Evolutionary conservation across 2,888 invertebrate genomes (phyloP).

Genomic region (Elmis aenea): DNA sequence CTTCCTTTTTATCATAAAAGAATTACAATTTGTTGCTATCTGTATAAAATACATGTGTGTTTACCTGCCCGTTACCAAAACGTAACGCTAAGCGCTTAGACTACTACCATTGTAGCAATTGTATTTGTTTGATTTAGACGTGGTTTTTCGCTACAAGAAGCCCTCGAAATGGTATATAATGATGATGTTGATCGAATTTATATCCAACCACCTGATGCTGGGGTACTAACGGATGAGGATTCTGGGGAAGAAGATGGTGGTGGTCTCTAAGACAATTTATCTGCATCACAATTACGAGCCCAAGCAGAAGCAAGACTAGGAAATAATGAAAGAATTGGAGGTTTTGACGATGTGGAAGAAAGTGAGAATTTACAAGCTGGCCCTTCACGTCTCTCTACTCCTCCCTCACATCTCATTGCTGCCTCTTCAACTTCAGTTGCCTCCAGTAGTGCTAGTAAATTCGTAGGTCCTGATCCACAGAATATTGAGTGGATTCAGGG

Average conservation of each 20-base stretch:
- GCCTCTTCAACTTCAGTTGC: neutral
- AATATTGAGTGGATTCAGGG: constrained; percentile 5
- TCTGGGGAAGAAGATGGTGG: constrained; percentile 4
- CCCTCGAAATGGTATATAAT: constrained; percentile 1
- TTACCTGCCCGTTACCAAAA: too few species aligned
- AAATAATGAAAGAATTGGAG: constrained; percentile 3
- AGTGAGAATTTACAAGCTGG: too few species aligned
- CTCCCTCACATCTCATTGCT: too few species aligned
- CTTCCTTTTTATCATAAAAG: too few species aligned
- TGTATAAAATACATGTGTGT: too few species aligned
- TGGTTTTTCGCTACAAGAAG: constrained; percentile 2
- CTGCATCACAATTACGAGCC: constrained; percentile 1
- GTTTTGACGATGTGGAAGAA: too few species aligned
- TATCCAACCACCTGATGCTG: constrained; percentile 4
- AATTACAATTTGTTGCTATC: too few species aligned
- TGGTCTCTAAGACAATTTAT: constrained; percentile 1
- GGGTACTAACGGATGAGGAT: constrained; percentile 2
- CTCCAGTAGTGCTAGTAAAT: neutral
- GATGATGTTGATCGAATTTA: constrained; percentile 1
- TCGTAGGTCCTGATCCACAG: constrained; percentile 1
- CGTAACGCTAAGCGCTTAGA: too few species aligned
- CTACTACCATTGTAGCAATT: too few species aligned
- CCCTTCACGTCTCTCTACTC: too few species aligned
- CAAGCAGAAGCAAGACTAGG: constrained; percentile 4
- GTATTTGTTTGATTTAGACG: too few species aligned